Percentiles rank a stretch among this genome's conserved stretches.
Evolutionary conservation across 2,113 vertebrate genomes (phyloP).

Genomic region (Myodes glareolus): DNA sequence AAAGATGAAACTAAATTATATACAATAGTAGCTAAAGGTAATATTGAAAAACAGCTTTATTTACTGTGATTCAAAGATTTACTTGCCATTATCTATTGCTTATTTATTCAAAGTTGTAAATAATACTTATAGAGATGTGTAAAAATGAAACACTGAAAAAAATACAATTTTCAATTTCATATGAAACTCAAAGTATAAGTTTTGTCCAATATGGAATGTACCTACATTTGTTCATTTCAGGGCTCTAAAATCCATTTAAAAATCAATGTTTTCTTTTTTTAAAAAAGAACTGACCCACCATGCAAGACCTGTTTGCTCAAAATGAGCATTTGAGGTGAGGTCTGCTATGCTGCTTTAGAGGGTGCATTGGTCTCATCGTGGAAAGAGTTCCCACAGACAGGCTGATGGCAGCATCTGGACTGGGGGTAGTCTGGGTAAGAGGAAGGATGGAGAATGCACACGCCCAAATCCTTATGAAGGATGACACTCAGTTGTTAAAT

Average conservation of each 20-base stretch:
- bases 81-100: constrained; percentile 87
- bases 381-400: constrained; percentile 51
- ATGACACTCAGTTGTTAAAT: constrained; percentile 92
- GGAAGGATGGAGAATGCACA: constrained; percentile 48
- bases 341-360: constrained; percentile 43
- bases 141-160: constrained; percentile 86
- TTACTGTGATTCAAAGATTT: constrained; percentile 74
- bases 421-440: constrained; percentile 19
- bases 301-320: constrained; percentile 66
- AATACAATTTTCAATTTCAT: constrained; percentile 81
- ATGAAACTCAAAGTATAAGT: constrained; percentile 83
- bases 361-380: constrained; percentile 57
- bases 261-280: constrained; percentile 37
- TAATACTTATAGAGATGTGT: constrained; percentile 84
- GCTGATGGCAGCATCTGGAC: constrained; percentile 68
- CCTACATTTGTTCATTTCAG: constrained; percentile 77
- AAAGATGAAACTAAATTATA: constrained; percentile 87
- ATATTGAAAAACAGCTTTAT: constrained; percentile 84
- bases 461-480: constrained; percentile 88
- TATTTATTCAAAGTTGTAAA: constrained; percentile 83
- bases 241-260: constrained; percentile 78
- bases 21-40: constrained; percentile 85
- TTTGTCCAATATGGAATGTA: constrained; percentile 89
- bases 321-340: constrained; percentile 57
- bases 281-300: constrained; percentile 69